phyloP scores from a whole-genome alignment of 2,113 vertebrate genomes.

The Xiphias gladius region DNA sequence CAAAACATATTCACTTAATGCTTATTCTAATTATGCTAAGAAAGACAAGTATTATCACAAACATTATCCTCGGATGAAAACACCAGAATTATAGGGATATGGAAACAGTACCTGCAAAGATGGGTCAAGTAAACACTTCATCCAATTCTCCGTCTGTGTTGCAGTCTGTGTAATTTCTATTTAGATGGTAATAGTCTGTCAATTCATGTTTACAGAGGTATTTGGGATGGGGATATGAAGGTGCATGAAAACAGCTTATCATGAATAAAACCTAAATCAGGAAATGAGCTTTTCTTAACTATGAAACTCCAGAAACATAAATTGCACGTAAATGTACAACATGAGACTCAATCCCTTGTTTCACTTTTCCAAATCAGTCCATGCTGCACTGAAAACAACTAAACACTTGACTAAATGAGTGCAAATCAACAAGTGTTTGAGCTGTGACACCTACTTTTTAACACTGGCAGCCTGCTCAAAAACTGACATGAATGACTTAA shows the following conservation, averaged over 20 bases:
- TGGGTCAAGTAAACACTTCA: constrained; percentile 49
- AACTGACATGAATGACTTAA: constrained; percentile 41
- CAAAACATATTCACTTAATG: constrained; percentile 12
- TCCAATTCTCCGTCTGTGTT: constrained; percentile 46
- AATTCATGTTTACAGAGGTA: constrained; percentile 48
- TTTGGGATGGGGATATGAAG: constrained; percentile 35
- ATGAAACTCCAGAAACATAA: constrained; percentile 16
- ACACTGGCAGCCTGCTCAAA: constrained; percentile 45
- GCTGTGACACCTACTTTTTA: constrained; percentile 46
- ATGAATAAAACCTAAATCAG: constrained; percentile 43
- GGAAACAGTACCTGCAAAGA: constrained; percentile 29
- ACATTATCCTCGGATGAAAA: constrained; percentile 26
- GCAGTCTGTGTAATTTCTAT: constrained; percentile 53
- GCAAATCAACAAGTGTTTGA: constrained; percentile 41
- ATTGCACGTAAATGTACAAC: constrained; percentile 22
- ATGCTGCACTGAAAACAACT: constrained; percentile 7
- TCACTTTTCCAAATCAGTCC: constrained; percentile 22
- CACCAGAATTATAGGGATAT: constrained; percentile 16
- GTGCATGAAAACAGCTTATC: constrained; percentile 50
- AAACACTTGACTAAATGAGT: constrained; percentile 35
- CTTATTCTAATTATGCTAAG: constrained; percentile 7
- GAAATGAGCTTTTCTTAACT: constrained; percentile 45
- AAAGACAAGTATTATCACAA: constrained; percentile 17
- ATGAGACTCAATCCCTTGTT: constrained; percentile 2
- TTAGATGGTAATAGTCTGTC: constrained; percentile 67